These are phyloP conservation scores for Oopsacas minuta DNA, from an alignment of 37 sponge, comb jelly and placozoan species.

Conservation along the genomic window DNA sequence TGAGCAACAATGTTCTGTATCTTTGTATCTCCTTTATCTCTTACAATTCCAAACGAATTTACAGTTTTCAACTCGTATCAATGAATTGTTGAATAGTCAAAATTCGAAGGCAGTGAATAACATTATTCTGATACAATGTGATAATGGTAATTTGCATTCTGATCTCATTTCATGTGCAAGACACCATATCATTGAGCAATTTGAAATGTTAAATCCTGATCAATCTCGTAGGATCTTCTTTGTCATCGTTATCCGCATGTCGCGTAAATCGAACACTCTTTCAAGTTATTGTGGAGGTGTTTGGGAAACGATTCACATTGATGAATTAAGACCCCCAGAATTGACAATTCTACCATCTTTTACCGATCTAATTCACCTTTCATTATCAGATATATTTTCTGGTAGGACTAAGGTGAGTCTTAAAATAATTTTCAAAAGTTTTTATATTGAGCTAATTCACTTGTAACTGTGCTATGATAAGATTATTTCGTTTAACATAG, in stretches of 20 bases:
- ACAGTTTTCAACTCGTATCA: not conserved
- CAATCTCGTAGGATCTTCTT: not conserved
- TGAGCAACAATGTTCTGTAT: not conserved
- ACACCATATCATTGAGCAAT: not conserved
- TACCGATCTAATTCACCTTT: not conserved
- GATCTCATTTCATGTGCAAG: not conserved
- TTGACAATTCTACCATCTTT: not conserved
- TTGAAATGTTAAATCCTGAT: not conserved
- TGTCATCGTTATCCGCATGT: not conserved
- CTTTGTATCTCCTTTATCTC: not conserved
- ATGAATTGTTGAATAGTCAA: not conserved
- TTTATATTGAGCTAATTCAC: too few species aligned
- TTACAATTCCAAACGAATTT: conserved; percentile 5
- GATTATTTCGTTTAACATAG: not conserved
- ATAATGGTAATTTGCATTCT: not conserved
- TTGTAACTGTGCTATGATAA: not conserved
- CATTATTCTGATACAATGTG: not conserved
- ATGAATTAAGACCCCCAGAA: not conserved
- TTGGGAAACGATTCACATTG: conserved; percentile 1
- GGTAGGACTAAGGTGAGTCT: not conserved
- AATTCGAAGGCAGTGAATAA: not conserved
- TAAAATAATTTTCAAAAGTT: not conserved
- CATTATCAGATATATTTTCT: not conserved
- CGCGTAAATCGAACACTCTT: not conserved
- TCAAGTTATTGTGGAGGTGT: not conserved